Base-by-base conservation (phyloP, 2,113 vertebrate genomes). In the Blennius ocellaris region DNA sequence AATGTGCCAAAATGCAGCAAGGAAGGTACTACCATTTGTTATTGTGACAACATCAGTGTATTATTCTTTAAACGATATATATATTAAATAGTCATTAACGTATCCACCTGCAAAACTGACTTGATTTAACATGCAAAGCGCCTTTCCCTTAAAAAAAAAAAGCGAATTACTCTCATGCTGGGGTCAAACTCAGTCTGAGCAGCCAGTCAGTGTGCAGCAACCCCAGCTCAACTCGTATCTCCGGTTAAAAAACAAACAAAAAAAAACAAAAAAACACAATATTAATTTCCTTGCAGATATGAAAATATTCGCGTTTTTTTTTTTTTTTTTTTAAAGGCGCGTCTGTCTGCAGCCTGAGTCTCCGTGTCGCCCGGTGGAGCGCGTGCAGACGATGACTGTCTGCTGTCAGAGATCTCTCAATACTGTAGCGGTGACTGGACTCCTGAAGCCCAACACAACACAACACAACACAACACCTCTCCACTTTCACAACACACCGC, bases 331-430 rank as follows among this genome's bases (percentile, higher is more conserved):
- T 30, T 30, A 30, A 30, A 30, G 21, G 21, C 21, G 21, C 21
- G 21, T 30, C 21, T 30, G 21, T 30, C 21, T 30, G 7, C 44
- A 45, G 44, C 44, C 44, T 5, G 21, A 30, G 21, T 30, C 21
- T 30, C 21, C 21, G 21, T 30, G 21, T 30, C 21, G 21, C 21
- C 21, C 21, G 21, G 21, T 30, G 2, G 21, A 30, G 21, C 21
- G 21, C 40, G 44, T 36, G 38, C 57, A 21, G 67, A 49, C 47
- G 38, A 39, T 59, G 62, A 37, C 54, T 7, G 71, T 57, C 70
- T 61, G 51, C 65, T 71, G 76, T 50, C 70, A 74, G 59, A 52
- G 37, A 69, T 47, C 45, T 48, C 63, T 4, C 21, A 30, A 41
- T 61, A 6, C 45, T 43, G 64, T 48, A 8, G 61, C 54, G 54